phyloP scores from a whole-genome alignment of 2,888 invertebrate genomes.

The Xestia sexstrigata region DNA sequence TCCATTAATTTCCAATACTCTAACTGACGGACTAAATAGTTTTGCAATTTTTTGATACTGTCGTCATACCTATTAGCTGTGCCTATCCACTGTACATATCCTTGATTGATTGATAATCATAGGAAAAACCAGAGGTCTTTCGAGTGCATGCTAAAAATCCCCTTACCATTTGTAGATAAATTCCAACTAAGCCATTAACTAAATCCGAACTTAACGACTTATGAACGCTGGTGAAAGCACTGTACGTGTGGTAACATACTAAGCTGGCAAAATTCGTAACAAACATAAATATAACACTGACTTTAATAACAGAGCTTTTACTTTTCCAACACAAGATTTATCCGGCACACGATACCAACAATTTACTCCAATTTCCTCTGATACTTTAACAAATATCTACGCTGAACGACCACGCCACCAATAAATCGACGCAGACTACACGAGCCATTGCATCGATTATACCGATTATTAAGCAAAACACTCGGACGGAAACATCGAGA shows the following conservation, averaged over 20 bases:
- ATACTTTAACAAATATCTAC: slow-evolving; percentile 40
- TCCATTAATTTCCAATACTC: too few species aligned
- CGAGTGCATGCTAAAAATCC: not conserved
- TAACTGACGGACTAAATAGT: too few species aligned
- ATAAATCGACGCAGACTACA: slow-evolving; percentile 77
- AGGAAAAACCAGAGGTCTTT: not conserved
- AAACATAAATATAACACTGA: not conserved
- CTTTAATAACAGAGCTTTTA: slow-evolving; percentile 13
- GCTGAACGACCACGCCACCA: slow-evolving; percentile 49
- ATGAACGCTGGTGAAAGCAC: not conserved
- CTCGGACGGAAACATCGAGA: slow-evolving; percentile 82
- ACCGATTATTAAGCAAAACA: slow-evolving; percentile 83
- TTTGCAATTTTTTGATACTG: too few species aligned
- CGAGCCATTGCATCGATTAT: slow-evolving; percentile 80
- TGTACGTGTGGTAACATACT: not conserved
- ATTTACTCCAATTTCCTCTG: slow-evolving; percentile 20
- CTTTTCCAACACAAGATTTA: slow-evolving; percentile 8
- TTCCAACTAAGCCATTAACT: not conserved
- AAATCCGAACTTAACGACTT: not conserved
- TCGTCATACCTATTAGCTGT: too few species aligned
- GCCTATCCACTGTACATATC: too few species aligned
- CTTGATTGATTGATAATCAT: not conserved
- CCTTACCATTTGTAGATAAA: not conserved
- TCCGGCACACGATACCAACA: slow-evolving; percentile 8
- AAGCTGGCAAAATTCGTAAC: not conserved